Conservation (phyloP, 2,113 vertebrate species). For the Hemicordylus capensis region DNA sequence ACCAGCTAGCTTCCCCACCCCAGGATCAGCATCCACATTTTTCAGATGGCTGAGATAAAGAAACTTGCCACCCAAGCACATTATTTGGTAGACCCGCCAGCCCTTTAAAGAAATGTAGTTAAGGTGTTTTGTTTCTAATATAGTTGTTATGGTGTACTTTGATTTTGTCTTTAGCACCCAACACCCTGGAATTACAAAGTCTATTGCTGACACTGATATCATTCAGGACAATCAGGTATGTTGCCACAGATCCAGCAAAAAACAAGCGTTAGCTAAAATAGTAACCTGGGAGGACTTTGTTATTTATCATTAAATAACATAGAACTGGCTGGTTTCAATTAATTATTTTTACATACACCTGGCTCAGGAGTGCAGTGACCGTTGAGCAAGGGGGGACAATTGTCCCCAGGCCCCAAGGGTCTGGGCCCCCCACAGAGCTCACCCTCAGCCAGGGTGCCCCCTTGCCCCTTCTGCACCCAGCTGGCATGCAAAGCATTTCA, state of each 20-base stretch:
- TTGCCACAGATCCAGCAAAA: slow-evolving; percentile 22
- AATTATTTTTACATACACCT: background rate
- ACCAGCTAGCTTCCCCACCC: background rate
- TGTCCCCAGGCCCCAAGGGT: too few species aligned
- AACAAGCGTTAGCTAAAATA: background rate
- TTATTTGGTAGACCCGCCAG: background rate
- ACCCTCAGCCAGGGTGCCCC: too few species aligned
- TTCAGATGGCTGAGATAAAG: background rate
- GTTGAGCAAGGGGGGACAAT: too few species aligned
- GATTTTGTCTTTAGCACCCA: slow-evolving; percentile 53
- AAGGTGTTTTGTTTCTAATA: slow-evolving; percentile 6
- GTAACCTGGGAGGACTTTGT: background rate
- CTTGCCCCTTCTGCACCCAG: too few species aligned
- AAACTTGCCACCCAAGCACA: background rate
- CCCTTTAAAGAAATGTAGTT: background rate
- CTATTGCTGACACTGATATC: slow-evolving; percentile 40
- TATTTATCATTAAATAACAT: slow-evolving; percentile 2
- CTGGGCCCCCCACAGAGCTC: too few species aligned
- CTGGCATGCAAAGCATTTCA: too few species aligned
- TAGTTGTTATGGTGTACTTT: slow-evolving; percentile 27
- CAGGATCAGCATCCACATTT: background rate
- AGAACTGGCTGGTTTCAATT: background rate
- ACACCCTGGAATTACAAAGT: slow-evolving; percentile 1
- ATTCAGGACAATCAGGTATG: slow-evolving; percentile 64
- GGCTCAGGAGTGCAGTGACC: too few species aligned